Percentiles rank a stretch among this genome's conserved stretches.
These are phyloP conservation scores for Calyptommatus sinebrachiatus DNA, from an alignment of 2,113 vertebrate species.

Conservation along the genomic window DNA sequence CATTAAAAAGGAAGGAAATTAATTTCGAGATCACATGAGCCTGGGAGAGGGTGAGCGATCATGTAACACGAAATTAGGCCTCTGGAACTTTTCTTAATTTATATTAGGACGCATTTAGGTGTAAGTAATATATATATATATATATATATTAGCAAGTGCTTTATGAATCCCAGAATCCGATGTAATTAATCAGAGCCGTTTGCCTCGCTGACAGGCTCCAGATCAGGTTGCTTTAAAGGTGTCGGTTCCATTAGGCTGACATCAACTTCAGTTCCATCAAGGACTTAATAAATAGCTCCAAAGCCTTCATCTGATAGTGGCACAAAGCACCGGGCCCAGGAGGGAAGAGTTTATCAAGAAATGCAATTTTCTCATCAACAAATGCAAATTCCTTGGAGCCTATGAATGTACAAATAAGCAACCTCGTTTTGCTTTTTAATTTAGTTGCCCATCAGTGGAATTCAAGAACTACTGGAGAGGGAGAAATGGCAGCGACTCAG, in stretches of 20 bases:
- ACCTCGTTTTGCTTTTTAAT: not conserved
- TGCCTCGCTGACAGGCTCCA: constrained; percentile 47
- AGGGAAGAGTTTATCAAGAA: constrained; percentile 9
- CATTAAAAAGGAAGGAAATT: constrained; percentile 34
- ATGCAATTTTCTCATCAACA: constrained; percentile 31
- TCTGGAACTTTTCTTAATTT: constrained; percentile 33
- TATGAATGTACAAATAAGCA: not conserved
- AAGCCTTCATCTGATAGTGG: constrained; percentile 31
- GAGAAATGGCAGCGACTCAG: no score
- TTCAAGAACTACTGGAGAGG: not conserved
- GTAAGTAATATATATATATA: constrained; percentile 53
- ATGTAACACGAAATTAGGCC: constrained; percentile 53
- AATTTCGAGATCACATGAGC: constrained; percentile 41
- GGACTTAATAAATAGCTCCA: constrained; percentile 58
- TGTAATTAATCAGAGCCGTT: constrained; percentile 62
- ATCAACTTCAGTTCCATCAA: constrained; percentile 43
- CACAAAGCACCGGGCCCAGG: constrained; percentile 21
- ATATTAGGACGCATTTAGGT: constrained; percentile 43
- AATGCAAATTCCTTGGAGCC: not conserved
- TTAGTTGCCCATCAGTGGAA: not conserved
- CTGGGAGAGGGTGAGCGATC: constrained; percentile 37
- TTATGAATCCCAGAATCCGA: constrained; percentile 55
- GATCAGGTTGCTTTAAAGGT: constrained; percentile 52
- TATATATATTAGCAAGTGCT: constrained; percentile 52
- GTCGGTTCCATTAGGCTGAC: constrained; percentile 38